phyloP scores from a whole-genome alignment of 2,113 vertebrate genomes.

The Irena cyanogastra region DNA sequence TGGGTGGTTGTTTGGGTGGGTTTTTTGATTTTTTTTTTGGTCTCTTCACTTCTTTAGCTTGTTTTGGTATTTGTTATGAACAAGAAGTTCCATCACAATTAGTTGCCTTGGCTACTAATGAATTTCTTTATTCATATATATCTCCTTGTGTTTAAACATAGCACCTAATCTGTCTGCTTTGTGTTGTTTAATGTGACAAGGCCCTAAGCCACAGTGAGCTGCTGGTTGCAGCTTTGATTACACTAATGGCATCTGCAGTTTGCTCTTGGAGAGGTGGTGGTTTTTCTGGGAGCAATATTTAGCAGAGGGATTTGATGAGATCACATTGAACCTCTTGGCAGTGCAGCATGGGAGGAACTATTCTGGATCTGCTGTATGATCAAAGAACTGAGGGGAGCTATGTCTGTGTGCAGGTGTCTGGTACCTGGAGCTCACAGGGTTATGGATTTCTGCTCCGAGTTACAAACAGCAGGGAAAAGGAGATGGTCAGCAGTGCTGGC shows the following conservation, averaged over 20 bases:
- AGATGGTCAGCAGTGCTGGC: neutral
- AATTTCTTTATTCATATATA: neutral
- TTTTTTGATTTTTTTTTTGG: accelerated
- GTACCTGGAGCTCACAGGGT: neutral
- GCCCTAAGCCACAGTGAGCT: neutral
- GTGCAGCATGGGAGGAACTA: neutral
- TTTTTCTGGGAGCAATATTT: neutral
- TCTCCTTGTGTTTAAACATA: slow-evolving; percentile 2
- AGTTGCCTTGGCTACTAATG: slow-evolving; percentile 52
- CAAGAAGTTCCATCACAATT: slow-evolving; percentile 12
- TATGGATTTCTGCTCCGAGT: neutral
- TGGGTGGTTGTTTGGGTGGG: neutral
- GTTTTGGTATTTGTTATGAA: slow-evolving; percentile 13
- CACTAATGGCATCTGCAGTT: neutral
- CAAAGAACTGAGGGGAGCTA: neutral
- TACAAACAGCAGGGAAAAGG: neutral
- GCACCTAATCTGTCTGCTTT: slow-evolving; percentile 3
- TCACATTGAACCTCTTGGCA: neutral
- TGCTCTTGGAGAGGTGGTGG: neutral
- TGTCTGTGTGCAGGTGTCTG: neutral
- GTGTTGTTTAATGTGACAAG: neutral
- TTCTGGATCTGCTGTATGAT: neutral
- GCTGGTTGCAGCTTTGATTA: neutral
- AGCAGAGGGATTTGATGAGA: neutral
- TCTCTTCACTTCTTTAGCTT: neutral